Evolutionary conservation across 30 jellyfish, hydroid and myxozoan genomes (phyloP), one percentile per base, ranked within the genome.

Genomic region (Aurelia sp.): DNA sequence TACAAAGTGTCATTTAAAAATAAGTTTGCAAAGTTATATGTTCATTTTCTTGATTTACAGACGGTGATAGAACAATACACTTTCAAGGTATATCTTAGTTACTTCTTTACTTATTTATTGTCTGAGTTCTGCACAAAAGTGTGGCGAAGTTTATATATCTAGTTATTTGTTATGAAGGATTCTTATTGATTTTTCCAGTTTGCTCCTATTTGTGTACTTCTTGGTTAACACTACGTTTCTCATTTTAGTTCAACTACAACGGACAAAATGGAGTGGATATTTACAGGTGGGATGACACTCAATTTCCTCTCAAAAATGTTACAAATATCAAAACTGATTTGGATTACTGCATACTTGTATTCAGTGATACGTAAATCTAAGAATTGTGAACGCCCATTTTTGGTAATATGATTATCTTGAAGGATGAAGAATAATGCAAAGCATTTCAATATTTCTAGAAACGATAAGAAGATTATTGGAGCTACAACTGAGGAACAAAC

Each of bases 61-160:
- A 92, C 98, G 8, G 96, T 92, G 61, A 87, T 92, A 67, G 98
- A 92, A 55, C 93, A 80, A 53, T 87, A 87, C 61, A 67, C 98
- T 27, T 92, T 92, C 75, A 92, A 92, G 93, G 98, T 92, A 57
- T 65, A 67, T 57, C 83, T 40, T 55, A 30, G 51, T 60, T 68
- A 11, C 44, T 61, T 16, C 27, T 55, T 2, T 38, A 21, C 58
- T 55, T 8, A 11, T 27, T 22, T 0, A 15, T 5, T 10, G 31
- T n/a, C 16, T 1, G 30, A 55, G 38, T 22, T 31, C 48, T 33
- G 63, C 33, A 19, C 0, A 10, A 17, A 18, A n/a, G 15, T 59
- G 27, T 21, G 69, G 12, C 3, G 55, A 18, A 17, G 22, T 58
- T n/a, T 2, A 67, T 31, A 20, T 0, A 4, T n/a, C 6, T 67